Percentiles rank a stretch among this genome's conserved stretches.
These are phyloP conservation scores for Guaruba guarouba DNA, from an alignment of 2,113 vertebrate species.

Conservation along the genomic window DNA sequence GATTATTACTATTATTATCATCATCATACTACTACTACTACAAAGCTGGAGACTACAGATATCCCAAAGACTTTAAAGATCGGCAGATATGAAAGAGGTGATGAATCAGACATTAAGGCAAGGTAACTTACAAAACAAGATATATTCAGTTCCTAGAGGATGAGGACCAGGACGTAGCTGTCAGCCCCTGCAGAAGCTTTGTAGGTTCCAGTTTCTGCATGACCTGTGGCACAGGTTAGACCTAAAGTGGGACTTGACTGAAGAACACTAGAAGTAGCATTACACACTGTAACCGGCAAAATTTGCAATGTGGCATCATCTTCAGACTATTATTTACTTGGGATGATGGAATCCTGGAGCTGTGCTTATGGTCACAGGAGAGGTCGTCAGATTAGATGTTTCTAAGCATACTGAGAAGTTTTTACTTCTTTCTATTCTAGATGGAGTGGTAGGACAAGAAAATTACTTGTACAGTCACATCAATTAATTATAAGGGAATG, in stretches of 20 bases:
- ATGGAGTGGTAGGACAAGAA: not conserved
- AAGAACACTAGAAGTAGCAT: not conserved
- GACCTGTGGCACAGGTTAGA: not conserved
- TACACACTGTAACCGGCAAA: not conserved
- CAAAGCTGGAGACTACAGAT: not conserved
- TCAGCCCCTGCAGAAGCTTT: not conserved
- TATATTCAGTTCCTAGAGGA: not conserved
- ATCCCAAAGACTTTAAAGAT: not conserved
- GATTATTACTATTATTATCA: not conserved
- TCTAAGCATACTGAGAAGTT: not conserved
- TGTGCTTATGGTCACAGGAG: not conserved
- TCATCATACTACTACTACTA: not conserved
- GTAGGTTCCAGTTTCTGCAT: not conserved
- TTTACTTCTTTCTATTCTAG: not conserved
- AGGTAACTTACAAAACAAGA: not conserved
- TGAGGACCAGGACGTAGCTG: not conserved
- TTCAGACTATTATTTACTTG: not conserved
- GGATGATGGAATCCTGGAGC: not conserved
- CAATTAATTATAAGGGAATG: not conserved
- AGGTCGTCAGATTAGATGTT: not conserved
- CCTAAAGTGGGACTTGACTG: not conserved
- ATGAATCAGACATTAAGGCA: not conserved
- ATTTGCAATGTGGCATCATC: not conserved
- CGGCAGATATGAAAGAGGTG: not conserved
- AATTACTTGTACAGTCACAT: not conserved